Evolutionary conservation across 2,888 invertebrate species (phyloP).

Genomic region (Anticlea derivata): DNA sequence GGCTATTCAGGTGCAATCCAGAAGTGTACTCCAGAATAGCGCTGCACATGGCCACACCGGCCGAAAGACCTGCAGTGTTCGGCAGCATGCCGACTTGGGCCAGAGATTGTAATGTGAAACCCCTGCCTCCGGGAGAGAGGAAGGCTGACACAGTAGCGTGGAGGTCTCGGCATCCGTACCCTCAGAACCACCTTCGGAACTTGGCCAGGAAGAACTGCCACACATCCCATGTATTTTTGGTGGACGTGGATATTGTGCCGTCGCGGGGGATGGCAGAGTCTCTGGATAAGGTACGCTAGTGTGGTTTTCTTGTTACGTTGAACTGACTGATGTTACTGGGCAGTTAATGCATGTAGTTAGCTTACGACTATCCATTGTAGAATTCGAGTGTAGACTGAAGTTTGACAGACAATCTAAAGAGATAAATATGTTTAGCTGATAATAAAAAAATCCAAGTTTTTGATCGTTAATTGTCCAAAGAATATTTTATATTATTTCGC

Average conservation of each 20-base stretch:
- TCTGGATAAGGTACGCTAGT: conserved; percentile 78
- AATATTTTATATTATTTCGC: too few species aligned
- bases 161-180: conserved; percentile 91
- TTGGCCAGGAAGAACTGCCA: conserved; percentile 93
- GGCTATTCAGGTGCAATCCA: conserved; percentile 89
- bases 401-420: too few species aligned
- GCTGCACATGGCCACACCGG: conserved; percentile 90
- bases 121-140: conserved; percentile 85
- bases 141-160: conserved; percentile 87
- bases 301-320: too few species aligned
- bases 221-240: conserved; percentile 90
- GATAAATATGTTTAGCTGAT: too few species aligned
- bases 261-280: conserved; percentile 88
- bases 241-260: conserved; percentile 95
- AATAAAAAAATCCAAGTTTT: too few species aligned
- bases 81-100: conserved; percentile 84
- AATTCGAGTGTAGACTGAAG: too few species aligned
- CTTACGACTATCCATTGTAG: too few species aligned
- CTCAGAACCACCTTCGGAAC: conserved; percentile 95
- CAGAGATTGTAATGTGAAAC: conserved; percentile 87
- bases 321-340: too few species aligned
- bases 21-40: conserved; percentile 89
- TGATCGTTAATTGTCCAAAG: too few species aligned
- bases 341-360: too few species aligned
- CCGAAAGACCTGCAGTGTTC: conserved; percentile 85